Evolutionary conservation across 1,140 invertebrate genomes (phyloP).

Genomic region (Anoplophora glabripennis): DNA sequence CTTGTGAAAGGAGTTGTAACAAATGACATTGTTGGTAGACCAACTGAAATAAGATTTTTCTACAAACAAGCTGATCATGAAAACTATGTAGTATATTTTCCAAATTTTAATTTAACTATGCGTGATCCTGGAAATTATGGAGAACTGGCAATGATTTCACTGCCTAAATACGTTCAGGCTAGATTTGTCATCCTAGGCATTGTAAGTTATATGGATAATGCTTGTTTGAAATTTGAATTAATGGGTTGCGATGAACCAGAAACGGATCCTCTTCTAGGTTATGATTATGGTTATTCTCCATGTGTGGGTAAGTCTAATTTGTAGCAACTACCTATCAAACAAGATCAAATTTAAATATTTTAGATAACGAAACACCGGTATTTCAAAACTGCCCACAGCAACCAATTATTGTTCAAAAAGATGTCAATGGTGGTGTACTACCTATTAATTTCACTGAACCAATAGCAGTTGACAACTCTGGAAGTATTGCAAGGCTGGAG

Average conservation of each 20-base stretch:
- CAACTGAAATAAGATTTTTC: constrained; percentile 94
- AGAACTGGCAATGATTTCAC: constrained; percentile 91
- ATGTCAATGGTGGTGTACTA: constrained; percentile 78
- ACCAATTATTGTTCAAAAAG: constrained; percentile 85
- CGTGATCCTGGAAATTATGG: constrained; percentile 91
- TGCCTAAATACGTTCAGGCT: constrained; percentile 90
- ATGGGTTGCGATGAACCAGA: constrained; percentile 90
- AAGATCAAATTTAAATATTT: constrained; percentile 11
- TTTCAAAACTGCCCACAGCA: constrained; percentile 95
- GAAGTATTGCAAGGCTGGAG: constrained; percentile 87
- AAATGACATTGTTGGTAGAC: constrained; percentile 89
- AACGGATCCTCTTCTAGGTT: constrained; percentile 79
- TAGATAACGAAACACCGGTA: constrained; percentile 91
- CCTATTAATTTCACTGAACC: constrained; percentile 93
- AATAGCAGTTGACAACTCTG: constrained; percentile 89
- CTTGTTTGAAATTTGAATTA: constrained; percentile 93
- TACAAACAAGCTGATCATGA: constrained; percentile 92
- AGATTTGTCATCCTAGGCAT: constrained; percentile 91
- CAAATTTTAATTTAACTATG: constrained; percentile 92
- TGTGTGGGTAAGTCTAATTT: constrained; percentile 71
- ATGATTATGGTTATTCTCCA: constrained; percentile 89
- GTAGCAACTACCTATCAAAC: not conserved
- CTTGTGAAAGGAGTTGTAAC: constrained; percentile 92
- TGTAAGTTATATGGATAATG: constrained; percentile 94
- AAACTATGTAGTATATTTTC: constrained; percentile 95